Evolutionary conservation across 2,888 invertebrate genomes (phyloP), one percentile per base, ranked within the genome.

Genomic region (Tuberolachnus salignus): DNA sequence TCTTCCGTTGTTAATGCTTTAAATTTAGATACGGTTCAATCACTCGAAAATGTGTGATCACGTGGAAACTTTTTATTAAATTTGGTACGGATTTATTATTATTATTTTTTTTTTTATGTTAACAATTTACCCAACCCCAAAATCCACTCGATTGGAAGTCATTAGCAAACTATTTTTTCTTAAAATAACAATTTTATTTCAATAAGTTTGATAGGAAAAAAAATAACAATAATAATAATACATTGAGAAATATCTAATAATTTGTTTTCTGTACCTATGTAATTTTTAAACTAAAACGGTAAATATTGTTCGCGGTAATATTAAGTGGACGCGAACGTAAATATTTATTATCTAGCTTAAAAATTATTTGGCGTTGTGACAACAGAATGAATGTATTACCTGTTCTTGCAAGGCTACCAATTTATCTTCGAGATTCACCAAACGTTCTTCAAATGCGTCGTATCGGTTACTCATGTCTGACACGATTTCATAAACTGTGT

Each of bases 401-500:
- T 86, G 86, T 81, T 87, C 87, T 88, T 96, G 95, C 84, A 97
- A 87, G 82, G 92, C 88, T 83, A 90, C 90, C 84, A 98, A 87
- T 87, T 95, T 95, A 85, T 96, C 95, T 88, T 98, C 98, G 86
- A 99, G 90, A 84, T 93, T 92, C 83, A 92, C 92, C 84, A 98
- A 89, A 84, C 97, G 91, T 87, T 97, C 95, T 86, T 98, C 98
- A 83, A 98, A 90, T 72, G 92, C 91, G 86, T 96, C 95, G 87
- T 98, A 97, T 75, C 97, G 91, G 81, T 93, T 91, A 85, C 95
- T 95, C 93, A 98, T 95, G 84, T 98, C 98, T 80, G 97, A 95
- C 82, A 99, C 97, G 84, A 98, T 93, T 88, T 98, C 98, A 86
- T 98, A 98, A 83, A 98, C 97, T 74, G 95, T 95, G 85, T 95